A percentile compares a stretch with the other conserved stretches of the same genome.
phyloP scores from a whole-genome alignment of 2,797 vertebrate species.

The Acanthornis magna region DNA sequence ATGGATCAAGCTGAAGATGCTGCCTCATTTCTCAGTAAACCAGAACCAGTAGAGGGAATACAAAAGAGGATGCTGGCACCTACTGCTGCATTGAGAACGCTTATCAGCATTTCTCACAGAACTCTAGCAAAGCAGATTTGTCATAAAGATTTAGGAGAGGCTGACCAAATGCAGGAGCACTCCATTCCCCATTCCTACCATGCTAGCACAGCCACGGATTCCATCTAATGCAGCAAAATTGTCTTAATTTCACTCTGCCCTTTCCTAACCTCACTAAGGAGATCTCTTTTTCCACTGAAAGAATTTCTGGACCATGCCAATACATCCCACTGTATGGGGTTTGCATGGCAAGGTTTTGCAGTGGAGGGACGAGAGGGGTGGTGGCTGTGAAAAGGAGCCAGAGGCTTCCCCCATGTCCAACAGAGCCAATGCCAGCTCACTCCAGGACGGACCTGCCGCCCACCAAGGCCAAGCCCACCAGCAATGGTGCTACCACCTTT shows the following conservation, averaged over 20 bases:
- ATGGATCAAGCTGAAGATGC: neutral
- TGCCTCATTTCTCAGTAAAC: neutral
- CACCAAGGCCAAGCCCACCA: neutral
- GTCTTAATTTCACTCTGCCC: neutral
- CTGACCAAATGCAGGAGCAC: neutral
- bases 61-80: neutral
- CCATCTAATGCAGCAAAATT: neutral
- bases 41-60: neutral
- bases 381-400: neutral
- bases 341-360: neutral
- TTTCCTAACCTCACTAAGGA: neutral
- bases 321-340: neutral
- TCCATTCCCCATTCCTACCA: neutral
- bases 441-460: rapidly evolving
- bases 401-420: neutral
- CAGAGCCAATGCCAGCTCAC: neutral
- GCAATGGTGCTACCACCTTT: neutral
- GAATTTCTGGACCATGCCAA: neutral
- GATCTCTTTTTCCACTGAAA: neutral
- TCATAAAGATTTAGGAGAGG: neutral
- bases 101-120: neutral
- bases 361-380: neutral
- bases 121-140: neutral
- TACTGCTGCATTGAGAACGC: neutral
- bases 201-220: neutral